phyloP scores from a whole-genome alignment of 1,140 invertebrate species.

The Diploscapter pachys region DNA sequence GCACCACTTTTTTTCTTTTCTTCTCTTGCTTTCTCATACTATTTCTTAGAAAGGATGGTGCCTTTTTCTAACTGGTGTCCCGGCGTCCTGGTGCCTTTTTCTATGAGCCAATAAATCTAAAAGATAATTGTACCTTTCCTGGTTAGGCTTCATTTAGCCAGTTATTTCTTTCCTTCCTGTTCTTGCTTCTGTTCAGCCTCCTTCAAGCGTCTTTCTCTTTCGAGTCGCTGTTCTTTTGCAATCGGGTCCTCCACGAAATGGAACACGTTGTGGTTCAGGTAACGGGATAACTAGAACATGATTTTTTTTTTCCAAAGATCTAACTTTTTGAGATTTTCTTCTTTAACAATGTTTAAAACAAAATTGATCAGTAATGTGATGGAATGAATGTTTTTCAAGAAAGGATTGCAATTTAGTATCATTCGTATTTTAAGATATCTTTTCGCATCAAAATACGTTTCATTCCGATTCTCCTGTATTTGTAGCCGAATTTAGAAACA shows the following conservation, averaged over 20 bases:
- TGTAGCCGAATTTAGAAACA: background rate
- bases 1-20: no score
- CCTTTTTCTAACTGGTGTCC: background rate
- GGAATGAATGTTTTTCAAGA: conserved; percentile 1
- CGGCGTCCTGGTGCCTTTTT: no score
- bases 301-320: conserved; percentile 6
- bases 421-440: background rate
- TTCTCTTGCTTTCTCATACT: no score
- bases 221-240: background rate
- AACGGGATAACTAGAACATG: conserved; percentile 43
- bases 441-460: background rate
- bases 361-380: background rate
- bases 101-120: background rate
- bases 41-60: no score
- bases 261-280: conserved; percentile 52
- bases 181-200: background rate
- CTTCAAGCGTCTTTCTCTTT: no score
- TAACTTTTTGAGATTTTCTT: background rate
- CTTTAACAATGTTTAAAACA: background rate
- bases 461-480: background rate
- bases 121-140: background rate
- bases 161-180: background rate
- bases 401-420: background rate
- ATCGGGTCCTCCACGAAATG: conserved; percentile 51
- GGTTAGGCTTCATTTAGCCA: background rate